Evolutionary conservation across 1,140 invertebrate genomes (phyloP).

Genomic region (Hycleus phaleratus): DNA sequence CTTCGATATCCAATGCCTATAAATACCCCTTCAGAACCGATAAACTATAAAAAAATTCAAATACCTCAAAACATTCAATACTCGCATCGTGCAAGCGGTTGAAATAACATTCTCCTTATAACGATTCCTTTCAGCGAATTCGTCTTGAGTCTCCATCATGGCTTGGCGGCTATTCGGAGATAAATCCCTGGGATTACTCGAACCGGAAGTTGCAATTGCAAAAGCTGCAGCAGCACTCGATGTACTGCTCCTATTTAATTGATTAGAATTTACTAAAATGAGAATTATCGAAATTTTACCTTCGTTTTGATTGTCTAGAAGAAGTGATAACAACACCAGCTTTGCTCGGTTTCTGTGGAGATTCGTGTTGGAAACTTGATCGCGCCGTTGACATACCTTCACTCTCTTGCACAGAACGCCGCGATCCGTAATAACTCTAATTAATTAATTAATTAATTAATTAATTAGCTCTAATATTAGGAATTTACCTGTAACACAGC

Average conservation of each 20-base stretch:
- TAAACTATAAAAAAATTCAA: not conserved
- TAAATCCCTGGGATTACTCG: slow-evolving; percentile 66
- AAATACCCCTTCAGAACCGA: not conserved
- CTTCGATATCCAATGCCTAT: slow-evolving; percentile 59
- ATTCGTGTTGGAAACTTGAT: slow-evolving; percentile 52
- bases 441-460: slow-evolving; percentile 17
- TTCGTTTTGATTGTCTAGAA: slow-evolving; percentile 78
- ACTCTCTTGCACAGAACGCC: slow-evolving; percentile 44
- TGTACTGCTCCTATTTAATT: slow-evolving; percentile 67
- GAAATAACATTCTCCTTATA: slow-evolving; percentile 82
- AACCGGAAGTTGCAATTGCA: slow-evolving; percentile 84
- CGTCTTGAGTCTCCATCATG: slow-evolving; percentile 29
- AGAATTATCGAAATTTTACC: slow-evolving; percentile 48
- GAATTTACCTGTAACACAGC: slow-evolving; percentile 21
- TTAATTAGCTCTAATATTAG: not conserved
- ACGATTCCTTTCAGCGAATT: slow-evolving; percentile 42
- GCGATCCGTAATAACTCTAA: slow-evolving; percentile 42
- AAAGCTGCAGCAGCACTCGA: slow-evolving; percentile 85
- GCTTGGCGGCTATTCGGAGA: slow-evolving; percentile 23
- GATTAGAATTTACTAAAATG: slow-evolving; percentile 3
- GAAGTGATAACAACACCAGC: slow-evolving; percentile 91
- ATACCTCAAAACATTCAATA: slow-evolving; percentile 75
- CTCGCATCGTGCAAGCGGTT: slow-evolving; percentile 87
- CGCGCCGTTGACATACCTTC: slow-evolving; percentile 42
- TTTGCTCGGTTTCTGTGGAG: slow-evolving; percentile 56